Percentiles rank a stretch among this genome's conserved stretches.
Conservation (phyloP, 2,113 vertebrate species). For the Progne subis region DNA sequence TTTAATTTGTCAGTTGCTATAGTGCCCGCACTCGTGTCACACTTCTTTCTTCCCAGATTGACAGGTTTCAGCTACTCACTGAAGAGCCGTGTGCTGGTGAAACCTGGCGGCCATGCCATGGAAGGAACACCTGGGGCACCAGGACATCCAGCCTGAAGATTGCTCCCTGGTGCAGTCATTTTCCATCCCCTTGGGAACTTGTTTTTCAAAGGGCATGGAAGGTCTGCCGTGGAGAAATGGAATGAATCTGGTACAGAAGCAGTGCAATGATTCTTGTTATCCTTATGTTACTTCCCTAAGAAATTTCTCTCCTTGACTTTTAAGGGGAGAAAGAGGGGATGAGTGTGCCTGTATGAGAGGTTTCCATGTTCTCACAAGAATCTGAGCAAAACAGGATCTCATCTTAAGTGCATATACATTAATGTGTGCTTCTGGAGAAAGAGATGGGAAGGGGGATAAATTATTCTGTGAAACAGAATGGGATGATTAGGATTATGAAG, state of each 20-base stretch:
- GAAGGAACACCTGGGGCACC: not conserved
- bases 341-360: not conserved
- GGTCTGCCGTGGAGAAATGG: not conserved
- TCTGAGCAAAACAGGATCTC: not conserved
- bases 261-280: not conserved
- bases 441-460: not conserved
- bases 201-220: not conserved
- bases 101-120: not conserved
- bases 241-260: not conserved
- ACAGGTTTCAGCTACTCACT: not conserved
- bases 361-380: not conserved
- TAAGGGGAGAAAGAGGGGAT: not conserved
- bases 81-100: not conserved
- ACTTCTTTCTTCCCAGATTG: fast-evolving
- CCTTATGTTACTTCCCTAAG: not conserved
- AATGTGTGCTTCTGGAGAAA: not conserved
- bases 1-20: not conserved
- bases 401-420: not conserved
- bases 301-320: not conserved
- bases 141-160: not conserved
- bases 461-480: not conserved
- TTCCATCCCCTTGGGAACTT: not conserved
- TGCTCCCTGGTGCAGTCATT: not conserved
- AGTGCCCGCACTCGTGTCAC: too few species aligned
- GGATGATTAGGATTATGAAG: not conserved